Evolutionary conservation across 2,888 invertebrate genomes (phyloP).

Genomic region (Lithophane socia): DNA sequence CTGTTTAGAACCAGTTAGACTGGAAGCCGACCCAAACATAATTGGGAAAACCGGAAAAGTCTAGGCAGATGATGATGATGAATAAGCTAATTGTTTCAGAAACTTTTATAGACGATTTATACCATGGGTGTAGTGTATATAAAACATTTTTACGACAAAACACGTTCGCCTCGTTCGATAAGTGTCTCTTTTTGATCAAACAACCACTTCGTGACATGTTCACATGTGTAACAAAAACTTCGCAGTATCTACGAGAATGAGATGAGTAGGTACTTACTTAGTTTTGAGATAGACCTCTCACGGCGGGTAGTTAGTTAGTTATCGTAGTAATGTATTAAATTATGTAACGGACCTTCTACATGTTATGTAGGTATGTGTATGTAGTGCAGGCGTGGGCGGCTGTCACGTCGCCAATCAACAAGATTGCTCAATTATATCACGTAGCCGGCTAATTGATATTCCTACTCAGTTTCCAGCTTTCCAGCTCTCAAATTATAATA

Average conservation of each 20-base stretch:
- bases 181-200: no score
- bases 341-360: neutral
- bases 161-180: no score
- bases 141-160: neutral
- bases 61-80: no score
- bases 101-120: no score
- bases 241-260: neutral
- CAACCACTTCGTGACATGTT: neutral
- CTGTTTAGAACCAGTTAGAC: no score
- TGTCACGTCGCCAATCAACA: slow-evolving; percentile 42
- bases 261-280: neutral
- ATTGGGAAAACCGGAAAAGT: no score
- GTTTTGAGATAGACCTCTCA: neutral
- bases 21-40: no score
- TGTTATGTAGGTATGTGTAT: neutral
- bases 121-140: no score
- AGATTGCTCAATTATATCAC: slow-evolving; percentile 42
- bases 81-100: no score
- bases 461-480: slow-evolving; percentile 20
- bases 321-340: neutral
- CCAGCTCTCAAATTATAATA: slow-evolving; percentile 12
- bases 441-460: slow-evolving; percentile 50
- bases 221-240: neutral
- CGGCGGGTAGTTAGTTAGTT: neutral
- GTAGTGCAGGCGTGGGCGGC: neutral